Conservation (phyloP, 2,888 invertebrate genomes). For the Caenorhabditis doughertyi region DNA sequence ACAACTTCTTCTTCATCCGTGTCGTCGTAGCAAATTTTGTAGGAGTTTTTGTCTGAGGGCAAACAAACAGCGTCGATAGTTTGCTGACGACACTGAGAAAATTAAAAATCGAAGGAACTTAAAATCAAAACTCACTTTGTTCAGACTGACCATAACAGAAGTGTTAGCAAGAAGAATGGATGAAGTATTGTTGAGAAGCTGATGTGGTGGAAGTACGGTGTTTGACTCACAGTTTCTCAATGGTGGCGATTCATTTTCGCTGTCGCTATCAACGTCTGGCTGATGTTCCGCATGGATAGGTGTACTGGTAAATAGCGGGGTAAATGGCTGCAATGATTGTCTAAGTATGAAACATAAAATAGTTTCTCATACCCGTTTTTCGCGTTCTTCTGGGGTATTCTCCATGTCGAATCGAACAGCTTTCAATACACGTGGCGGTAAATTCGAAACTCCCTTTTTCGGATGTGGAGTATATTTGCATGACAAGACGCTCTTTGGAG, state of each 20-base stretch:
- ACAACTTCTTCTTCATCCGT: constrained; percentile 47
- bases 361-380: constrained; percentile 5
- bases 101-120: neutral
- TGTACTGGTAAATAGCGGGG: constrained; percentile 45
- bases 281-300: constrained; percentile 8
- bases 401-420: constrained; percentile 45
- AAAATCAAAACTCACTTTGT: constrained; percentile 17
- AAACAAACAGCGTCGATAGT: constrained; percentile 9
- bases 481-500: neutral
- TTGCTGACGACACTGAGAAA: constrained; percentile 37
- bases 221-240: constrained; percentile 41
- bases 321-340: constrained; percentile 32
- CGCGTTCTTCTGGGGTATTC: constrained; percentile 37
- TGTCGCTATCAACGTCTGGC: neutral
- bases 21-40: constrained; percentile 50
- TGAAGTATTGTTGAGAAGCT: constrained; percentile 37
- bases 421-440: constrained; percentile 33
- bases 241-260: constrained; percentile 20
- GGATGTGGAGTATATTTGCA: constrained; percentile 29
- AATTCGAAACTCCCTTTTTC: constrained; percentile 5
- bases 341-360: neutral
- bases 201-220: constrained; percentile 18
- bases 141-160: constrained; percentile 25
- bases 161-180: constrained; percentile 34
- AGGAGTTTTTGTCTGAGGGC: constrained; percentile 4